phyloP scores from a whole-genome alignment of 2,888 invertebrate genomes.

The Maniola hyperantus region DNA sequence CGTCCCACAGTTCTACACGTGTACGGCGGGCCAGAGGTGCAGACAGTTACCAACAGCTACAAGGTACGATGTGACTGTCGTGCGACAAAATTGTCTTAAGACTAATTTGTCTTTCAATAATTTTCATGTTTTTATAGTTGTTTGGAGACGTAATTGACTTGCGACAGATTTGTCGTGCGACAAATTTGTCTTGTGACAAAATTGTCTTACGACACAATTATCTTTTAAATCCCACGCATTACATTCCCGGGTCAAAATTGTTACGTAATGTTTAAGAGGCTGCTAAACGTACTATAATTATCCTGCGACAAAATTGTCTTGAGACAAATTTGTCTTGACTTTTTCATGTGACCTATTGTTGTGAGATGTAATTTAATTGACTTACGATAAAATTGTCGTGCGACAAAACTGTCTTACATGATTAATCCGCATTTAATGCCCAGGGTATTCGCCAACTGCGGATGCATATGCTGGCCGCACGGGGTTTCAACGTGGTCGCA shows the following conservation, averaged over 20 bases:
- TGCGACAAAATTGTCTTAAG: not conserved
- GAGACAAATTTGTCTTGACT: not conserved
- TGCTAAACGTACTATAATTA: not conserved
- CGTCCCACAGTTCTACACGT: conserved; percentile 98
- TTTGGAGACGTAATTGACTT: not conserved
- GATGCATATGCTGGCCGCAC: conserved; percentile 96
- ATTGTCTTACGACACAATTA: not conserved
- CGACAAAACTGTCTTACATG: not conserved
- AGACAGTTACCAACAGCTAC: conserved; percentile 97
- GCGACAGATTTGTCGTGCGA: not conserved
- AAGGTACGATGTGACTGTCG: conserved; percentile 82
- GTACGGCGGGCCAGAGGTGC: conserved; percentile 99
- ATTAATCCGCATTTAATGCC: conserved; percentile 24
- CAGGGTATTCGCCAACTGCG: conserved; percentile 94
- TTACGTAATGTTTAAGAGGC: not conserved
- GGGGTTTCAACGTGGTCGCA: conserved; percentile 97
- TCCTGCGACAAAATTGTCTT: not conserved
- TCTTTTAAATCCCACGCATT: not conserved
- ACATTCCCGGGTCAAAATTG: no score
- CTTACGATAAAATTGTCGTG: not conserved
- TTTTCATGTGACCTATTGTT: no score
- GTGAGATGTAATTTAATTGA: not conserved
- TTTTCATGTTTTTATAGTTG: no score
- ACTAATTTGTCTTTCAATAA: not conserved
- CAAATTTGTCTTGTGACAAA: not conserved